Percentiles rank a stretch among this genome's conserved stretches.
Evolutionary conservation across 2,113 vertebrate genomes (phyloP).

Genomic region (Pygoscelis adeliae): DNA sequence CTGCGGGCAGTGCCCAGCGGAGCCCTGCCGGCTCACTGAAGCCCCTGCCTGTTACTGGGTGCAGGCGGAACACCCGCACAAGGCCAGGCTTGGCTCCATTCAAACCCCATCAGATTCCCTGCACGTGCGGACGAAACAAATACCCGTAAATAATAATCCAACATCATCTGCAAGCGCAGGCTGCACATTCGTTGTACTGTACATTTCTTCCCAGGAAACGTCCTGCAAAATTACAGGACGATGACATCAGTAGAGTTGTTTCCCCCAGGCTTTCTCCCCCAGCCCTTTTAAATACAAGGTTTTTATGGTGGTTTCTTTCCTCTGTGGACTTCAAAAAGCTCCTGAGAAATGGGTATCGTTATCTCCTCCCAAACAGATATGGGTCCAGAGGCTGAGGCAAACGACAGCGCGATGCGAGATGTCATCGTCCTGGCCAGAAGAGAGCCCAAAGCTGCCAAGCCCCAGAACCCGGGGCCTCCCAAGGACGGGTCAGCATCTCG

Average conservation of each 20-base stretch:
- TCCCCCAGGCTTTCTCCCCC: not conserved
- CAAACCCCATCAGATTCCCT: not conserved
- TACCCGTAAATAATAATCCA: not conserved
- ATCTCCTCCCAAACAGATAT: not conserved
- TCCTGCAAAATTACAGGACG: not conserved
- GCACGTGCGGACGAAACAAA: not conserved
- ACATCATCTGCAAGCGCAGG: not conserved
- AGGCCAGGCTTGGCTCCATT: not conserved
- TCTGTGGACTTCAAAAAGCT: not conserved
- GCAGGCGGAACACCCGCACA: not conserved
- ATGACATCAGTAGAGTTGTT: not conserved
- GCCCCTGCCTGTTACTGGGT: not conserved
- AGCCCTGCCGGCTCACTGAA: not conserved
- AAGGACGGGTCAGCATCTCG: not conserved
- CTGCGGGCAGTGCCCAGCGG: not conserved
- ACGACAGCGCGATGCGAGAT: accelerated
- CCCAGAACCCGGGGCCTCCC: not conserved
- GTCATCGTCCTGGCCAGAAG: not conserved
- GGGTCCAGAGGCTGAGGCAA: not conserved
- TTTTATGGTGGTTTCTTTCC: not conserved
- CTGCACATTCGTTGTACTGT: not conserved
- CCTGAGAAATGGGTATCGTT: not conserved
- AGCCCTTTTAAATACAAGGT: not conserved
- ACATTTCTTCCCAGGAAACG: not conserved
- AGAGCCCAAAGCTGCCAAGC: not conserved